Percentiles rank a stretch among this genome's conserved stretches.
Conservation (phyloP, 1,140 invertebrate species). For the Matsumurasca onukii region DNA sequence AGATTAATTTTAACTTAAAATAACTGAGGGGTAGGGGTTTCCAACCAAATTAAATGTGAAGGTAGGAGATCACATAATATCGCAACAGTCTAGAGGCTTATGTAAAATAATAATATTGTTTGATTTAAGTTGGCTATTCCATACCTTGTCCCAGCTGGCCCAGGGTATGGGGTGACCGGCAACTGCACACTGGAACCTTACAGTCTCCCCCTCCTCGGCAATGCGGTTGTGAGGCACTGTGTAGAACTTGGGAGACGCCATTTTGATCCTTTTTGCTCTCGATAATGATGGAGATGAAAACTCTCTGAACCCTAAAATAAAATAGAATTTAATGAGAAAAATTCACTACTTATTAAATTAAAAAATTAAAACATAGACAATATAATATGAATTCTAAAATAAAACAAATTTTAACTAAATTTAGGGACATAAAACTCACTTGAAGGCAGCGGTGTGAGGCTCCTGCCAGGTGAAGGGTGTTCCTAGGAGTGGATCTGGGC, state of each 20-base stretch:
- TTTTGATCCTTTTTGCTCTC: constrained; percentile 34
- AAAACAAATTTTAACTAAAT: no score
- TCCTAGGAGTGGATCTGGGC: constrained; percentile 68
- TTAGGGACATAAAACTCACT: no score
- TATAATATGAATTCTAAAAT: not conserved
- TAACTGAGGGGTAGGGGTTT: no score
- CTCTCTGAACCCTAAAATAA: constrained; percentile 20
- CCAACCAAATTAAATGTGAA: no score
- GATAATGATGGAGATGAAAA: constrained; percentile 5
- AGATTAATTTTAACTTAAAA: no score
- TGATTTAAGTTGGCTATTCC: not conserved
- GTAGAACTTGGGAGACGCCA: constrained; percentile 77
- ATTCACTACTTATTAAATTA: not conserved
- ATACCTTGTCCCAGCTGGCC: constrained; percentile 66
- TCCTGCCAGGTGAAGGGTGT: constrained; percentile 60
- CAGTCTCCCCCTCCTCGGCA: constrained; percentile 78
- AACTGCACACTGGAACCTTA: constrained; percentile 77
- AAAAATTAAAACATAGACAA: not conserved
- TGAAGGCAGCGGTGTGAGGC: constrained; percentile 58
- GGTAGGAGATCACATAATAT: no score
- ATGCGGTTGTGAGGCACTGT: constrained; percentile 83
- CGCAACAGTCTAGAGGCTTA: no score
- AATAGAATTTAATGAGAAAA: not conserved
- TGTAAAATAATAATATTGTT: no score
- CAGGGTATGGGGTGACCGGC: constrained; percentile 73